phyloP scores from a whole-genome alignment of 1,140 invertebrate species.

The Sminthurides bifidus region DNA sequence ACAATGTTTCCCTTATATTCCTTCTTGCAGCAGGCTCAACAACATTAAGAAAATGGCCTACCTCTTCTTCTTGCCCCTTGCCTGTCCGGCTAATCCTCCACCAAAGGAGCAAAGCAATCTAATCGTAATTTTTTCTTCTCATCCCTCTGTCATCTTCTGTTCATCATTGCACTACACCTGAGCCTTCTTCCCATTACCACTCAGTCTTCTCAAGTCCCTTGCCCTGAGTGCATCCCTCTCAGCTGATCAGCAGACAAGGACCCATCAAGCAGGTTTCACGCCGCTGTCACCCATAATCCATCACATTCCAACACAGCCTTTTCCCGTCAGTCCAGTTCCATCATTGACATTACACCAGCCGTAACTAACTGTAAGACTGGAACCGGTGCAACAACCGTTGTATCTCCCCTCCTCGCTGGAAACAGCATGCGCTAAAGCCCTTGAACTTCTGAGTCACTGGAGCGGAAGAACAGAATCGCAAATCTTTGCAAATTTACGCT shows the following conservation, averaged over 20 bases:
- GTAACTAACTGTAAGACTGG: too few species aligned
- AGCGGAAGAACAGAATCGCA: neutral
- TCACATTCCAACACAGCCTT: neutral
- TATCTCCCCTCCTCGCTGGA: too few species aligned
- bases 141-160: slow-evolving; percentile 3
- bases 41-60: neutral
- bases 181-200: neutral
- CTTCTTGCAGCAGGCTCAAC: too few species aligned
- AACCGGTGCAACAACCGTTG: too few species aligned
- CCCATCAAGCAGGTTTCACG: neutral
- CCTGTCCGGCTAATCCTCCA: neutral
- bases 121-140: neutral
- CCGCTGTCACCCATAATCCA: neutral
- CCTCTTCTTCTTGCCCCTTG: neutral
- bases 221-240: neutral
- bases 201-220: too few species aligned
- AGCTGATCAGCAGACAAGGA: neutral
- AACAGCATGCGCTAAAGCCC: too few species aligned
- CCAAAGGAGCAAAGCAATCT: too few species aligned
- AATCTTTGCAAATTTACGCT: neutral
- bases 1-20: too few species aligned
- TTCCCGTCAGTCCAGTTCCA: neutral
- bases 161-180: slow-evolving; percentile 1
- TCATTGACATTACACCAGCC: too few species aligned
- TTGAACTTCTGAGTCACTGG: too few species aligned